phyloP scores from a whole-genome alignment of 2,888 invertebrate genomes.

The Polia nebulosa region DNA sequence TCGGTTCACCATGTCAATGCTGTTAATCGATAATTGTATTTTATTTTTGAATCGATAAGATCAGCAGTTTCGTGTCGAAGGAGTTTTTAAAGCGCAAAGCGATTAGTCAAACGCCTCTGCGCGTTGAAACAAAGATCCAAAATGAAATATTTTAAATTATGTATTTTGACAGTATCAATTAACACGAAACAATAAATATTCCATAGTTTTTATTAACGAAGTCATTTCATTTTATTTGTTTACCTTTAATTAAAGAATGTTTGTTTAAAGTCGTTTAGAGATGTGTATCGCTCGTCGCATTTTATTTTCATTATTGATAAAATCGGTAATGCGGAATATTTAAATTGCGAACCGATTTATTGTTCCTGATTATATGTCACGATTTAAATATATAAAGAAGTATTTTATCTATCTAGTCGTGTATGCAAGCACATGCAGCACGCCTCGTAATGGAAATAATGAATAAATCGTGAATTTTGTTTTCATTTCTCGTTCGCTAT shows the following conservation, averaged over 20 bases:
- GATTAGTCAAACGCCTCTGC: slow-evolving; percentile 60
- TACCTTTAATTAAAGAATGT: slow-evolving; percentile 54
- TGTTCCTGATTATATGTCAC: slow-evolving; percentile 26
- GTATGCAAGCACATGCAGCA: slow-evolving; percentile 29
- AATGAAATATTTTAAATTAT: slow-evolving; percentile 46
- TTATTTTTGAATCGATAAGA: slow-evolving; percentile 58
- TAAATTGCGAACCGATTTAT: slow-evolving; percentile 53
- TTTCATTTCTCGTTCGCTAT: slow-evolving; percentile 40
- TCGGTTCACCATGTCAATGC: slow-evolving; percentile 34
- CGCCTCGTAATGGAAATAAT: slow-evolving; percentile 39
- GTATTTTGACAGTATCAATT: slow-evolving; percentile 53
- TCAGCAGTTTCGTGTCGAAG: slow-evolving; percentile 35
- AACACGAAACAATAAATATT: slow-evolving; percentile 52
- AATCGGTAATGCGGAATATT: slow-evolving; percentile 50
- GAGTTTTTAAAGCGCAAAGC: slow-evolving; percentile 39
- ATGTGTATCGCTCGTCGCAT: slow-evolving; percentile 20
- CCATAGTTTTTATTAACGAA: slow-evolving; percentile 42
- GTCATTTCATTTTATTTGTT: slow-evolving; percentile 47
- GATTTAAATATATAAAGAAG: slow-evolving; percentile 44
- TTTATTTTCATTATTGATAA: slow-evolving; percentile 53
- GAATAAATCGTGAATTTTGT: slow-evolving; percentile 56
- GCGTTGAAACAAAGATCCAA: slow-evolving; percentile 41
- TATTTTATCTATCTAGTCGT: slow-evolving; percentile 41
- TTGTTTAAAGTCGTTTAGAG: slow-evolving; percentile 27
- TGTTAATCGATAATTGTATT: slow-evolving; percentile 48